Conservation (phyloP, 1,140 invertebrate genomes). For the Macrotrachela quadricornifera region DNA sequence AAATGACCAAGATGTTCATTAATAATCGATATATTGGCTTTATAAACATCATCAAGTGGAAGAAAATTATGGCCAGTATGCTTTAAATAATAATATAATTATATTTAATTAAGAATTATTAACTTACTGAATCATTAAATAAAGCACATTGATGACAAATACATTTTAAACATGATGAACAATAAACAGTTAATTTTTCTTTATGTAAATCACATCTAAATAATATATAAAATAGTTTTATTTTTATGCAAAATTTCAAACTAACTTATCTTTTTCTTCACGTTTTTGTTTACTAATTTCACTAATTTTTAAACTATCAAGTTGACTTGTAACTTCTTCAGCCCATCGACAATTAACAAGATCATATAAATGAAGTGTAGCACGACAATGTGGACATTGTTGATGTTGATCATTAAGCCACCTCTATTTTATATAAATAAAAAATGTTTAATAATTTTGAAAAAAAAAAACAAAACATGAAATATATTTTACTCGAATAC, state of each 20-base stretch:
- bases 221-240: neutral
- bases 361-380: slow-evolving; percentile 64
- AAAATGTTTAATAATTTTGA: no score
- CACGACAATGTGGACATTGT: slow-evolving; percentile 75
- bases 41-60: slow-evolving; percentile 68
- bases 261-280: neutral
- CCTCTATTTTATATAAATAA: slow-evolving; percentile 31
- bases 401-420: slow-evolving; percentile 76
- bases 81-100: slow-evolving; percentile 8
- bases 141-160: slow-evolving; percentile 84
- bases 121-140: slow-evolving; percentile 45
- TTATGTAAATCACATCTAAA: slow-evolving; percentile 49
- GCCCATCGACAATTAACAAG: slow-evolving; percentile 82
- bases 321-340: slow-evolving; percentile 73
- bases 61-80: slow-evolving; percentile 74
- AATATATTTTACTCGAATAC: slow-evolving; percentile 37
- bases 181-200: slow-evolving; percentile 68
- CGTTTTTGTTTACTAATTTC: neutral
- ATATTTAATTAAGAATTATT: no score
- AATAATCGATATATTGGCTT: slow-evolving; percentile 61
- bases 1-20: slow-evolving; percentile 59
- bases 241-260: neutral
- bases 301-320: slow-evolving; percentile 52
- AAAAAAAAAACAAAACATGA: no score
- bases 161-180: slow-evolving; percentile 63